These are phyloP conservation scores for Triops cancriformis DNA, from an alignment of 1,140 invertebrate species.

Conservation along the genomic window DNA sequence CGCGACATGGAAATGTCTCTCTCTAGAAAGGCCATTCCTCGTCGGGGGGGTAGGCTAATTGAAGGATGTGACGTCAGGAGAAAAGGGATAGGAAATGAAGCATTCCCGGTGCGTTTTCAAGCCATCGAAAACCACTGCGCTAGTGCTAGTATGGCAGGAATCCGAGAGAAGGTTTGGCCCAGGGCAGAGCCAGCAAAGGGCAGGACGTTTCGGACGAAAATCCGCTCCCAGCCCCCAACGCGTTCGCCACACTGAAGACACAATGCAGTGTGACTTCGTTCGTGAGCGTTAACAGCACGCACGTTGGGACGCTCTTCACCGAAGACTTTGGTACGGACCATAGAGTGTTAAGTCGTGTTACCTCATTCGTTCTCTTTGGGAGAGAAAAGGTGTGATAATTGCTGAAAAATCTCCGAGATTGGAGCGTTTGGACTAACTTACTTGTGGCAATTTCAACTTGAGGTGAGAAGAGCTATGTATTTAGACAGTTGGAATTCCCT, in stretches of 20 bases:
- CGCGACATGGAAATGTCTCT: too few relatives aligned
- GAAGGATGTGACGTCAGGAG: background rate
- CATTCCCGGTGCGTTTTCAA: background rate
- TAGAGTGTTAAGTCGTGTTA: background rate
- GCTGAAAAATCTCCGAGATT: too few relatives aligned
- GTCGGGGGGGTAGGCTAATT: background rate
- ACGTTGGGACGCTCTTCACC: background rate
- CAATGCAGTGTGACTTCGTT: background rate
- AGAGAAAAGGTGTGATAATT: too few relatives aligned
- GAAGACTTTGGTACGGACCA: background rate
- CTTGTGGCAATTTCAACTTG: too few relatives aligned
- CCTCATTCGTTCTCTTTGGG: too few relatives aligned
- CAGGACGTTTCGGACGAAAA: background rate
- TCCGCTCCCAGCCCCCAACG: background rate
- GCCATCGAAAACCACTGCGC: background rate
- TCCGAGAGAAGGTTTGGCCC: background rate
- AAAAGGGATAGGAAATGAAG: conserved; percentile 1
- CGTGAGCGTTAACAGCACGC: background rate
- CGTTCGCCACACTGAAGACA: background rate
- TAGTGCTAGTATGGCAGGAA: background rate
- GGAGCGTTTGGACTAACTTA: too few relatives aligned
- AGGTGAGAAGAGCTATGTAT: too few relatives aligned
- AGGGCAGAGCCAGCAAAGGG: conserved; percentile 3
- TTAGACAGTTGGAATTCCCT: too few relatives aligned
- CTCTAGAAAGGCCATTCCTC: too few relatives aligned